Base-by-base conservation (phyloP, 2,113 vertebrate species). In the Myotis davidii region DNA sequence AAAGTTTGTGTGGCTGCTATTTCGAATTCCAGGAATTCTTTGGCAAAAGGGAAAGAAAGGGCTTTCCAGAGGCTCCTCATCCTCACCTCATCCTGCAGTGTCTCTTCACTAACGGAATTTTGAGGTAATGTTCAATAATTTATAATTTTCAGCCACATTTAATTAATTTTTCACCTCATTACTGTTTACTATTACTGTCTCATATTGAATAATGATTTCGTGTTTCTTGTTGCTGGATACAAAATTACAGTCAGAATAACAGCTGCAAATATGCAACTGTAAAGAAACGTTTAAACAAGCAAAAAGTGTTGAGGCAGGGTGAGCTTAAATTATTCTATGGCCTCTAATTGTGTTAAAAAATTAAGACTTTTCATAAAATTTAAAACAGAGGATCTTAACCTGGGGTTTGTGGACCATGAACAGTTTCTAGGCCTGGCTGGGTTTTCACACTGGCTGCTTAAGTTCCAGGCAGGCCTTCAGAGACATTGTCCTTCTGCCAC, bases 131-230 rank as follows among this genome's bases (percentile, higher is more conserved):
- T 56, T 88, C 81, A 95, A 76, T 97, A 85, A 97, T 94, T 96
- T 90, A 95, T 90, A 85, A 96, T 92, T 95, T 97, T 95, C 94
- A 95, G 92, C 73, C 64, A 95, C 74, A 85, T 97, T 97, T 96
- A 97, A 97, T 97, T 96, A 96, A 88, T 96, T 96, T 96, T 97
- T 85, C 69, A 88, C 81, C 54, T 96, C 94, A 96, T 96, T 92
- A 77, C 88, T 92, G 4, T 88, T 96, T 96, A 77, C 67, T 92
- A 94, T 92, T 90, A 81, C n/a, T 94, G 82, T 85, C 67, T 81
- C 82, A 85, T 70, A 78, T 29, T 96, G 95, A 96, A 73, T 90
- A 96, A 97, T 92, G 94, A 77, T 92, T 94, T 85, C 3, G 4
- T 84, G 16, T 48, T 65, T 90, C 87, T 82, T 95, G 39, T 89